Percentiles rank a stretch among this genome's conserved stretches.
Conservation (phyloP, 2,113 vertebrate species). For the Pimephales promelas region DNA sequence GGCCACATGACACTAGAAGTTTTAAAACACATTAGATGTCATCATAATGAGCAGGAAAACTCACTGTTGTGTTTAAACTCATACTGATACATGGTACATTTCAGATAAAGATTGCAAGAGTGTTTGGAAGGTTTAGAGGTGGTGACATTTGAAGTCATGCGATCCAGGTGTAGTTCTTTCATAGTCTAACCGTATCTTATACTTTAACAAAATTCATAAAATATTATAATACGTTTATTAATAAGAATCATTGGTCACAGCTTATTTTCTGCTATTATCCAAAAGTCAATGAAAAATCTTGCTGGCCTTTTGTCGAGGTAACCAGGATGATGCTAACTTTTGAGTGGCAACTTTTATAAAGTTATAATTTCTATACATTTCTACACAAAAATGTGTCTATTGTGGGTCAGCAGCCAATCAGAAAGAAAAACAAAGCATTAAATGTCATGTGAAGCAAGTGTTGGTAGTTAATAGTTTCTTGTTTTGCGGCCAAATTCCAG, state of each 20-base stretch:
- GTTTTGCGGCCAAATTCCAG: not conserved
- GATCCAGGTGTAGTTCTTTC: not conserved
- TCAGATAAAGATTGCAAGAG: not conserved
- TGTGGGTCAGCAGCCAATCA: not conserved
- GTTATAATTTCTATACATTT: not conserved
- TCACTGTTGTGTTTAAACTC: not conserved
- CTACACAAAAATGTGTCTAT: no score
- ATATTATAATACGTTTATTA: not conserved
- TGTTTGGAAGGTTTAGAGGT: not conserved
- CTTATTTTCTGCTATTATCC: not conserved
- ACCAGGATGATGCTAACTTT: not conserved
- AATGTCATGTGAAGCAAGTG: not conserved
- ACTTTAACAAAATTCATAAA: not conserved
- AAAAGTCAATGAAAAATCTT: not conserved
- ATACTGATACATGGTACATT: not conserved
- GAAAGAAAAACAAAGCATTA: conserved; percentile 3
- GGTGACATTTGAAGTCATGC: not conserved
- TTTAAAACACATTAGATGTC: not conserved
- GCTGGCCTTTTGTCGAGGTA: not conserved
- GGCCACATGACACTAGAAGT: not conserved
- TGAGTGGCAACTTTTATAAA: not conserved
- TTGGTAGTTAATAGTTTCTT: not conserved
- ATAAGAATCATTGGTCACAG: not conserved
- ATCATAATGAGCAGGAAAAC: not conserved
- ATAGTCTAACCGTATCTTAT: not conserved